Percentiles rank a stretch among this genome's conserved stretches.
phyloP scores from a whole-genome alignment of 2,888 invertebrate genomes.

The Pseudolycoriella hygida region DNA sequence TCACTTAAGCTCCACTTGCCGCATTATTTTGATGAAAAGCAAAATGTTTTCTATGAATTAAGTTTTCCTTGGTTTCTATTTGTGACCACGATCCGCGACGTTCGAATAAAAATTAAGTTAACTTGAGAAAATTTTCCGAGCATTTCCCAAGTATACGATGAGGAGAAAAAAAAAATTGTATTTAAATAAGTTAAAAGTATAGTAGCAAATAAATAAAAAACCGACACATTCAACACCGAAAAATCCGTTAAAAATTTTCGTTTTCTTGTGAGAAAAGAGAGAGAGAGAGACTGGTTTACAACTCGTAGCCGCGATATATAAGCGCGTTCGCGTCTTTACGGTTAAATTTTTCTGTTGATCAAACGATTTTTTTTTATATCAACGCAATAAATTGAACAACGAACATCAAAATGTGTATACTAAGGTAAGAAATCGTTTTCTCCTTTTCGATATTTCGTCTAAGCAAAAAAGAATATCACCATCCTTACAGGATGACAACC shows the following conservation, averaged over 20 bases:
- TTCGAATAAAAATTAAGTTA: too few species aligned
- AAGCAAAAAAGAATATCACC: slow-evolving; percentile 11
- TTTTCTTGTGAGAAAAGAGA: too few species aligned
- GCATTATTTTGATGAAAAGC: too few species aligned
- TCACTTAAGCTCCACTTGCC: too few species aligned
- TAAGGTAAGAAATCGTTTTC: neutral
- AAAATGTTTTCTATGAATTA: too few species aligned
- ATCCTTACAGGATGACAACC: slow-evolving; percentile 25
- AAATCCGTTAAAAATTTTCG: too few species aligned
- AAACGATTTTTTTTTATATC: neutral
- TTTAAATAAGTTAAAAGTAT: neutral
- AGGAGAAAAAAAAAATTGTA: neutral
- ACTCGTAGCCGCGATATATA: too few species aligned
- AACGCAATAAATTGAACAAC: slow-evolving; percentile 2
- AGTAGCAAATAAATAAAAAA: neutral
- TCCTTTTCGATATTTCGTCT: neutral
- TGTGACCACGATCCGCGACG: too few species aligned
- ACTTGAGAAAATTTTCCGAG: too few species aligned
- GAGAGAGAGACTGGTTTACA: too few species aligned
- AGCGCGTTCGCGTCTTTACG: too few species aligned
- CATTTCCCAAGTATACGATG: neutral
- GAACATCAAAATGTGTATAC: neutral
- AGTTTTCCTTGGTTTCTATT: too few species aligned
- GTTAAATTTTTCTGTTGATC: slow-evolving; percentile 5
- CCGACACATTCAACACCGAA: neutral